Conservation (phyloP, 37 sponge, comb jelly and placozoan species). For the Cladorhizidae sp. region DNA sequence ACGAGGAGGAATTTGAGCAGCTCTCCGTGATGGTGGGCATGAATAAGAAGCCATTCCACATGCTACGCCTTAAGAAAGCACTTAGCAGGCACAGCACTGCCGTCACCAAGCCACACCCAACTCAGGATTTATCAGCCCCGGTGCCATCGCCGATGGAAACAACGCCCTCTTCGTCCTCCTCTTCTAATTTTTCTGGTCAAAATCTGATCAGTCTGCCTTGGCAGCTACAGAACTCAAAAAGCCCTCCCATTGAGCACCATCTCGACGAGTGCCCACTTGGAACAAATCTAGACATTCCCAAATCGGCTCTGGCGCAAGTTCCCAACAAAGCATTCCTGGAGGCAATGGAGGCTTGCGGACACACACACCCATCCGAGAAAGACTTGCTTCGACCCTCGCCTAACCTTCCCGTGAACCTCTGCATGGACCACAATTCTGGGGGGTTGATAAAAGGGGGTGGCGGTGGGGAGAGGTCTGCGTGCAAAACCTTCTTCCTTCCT, state of each 20-base stretch:
- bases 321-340: slow-evolving; percentile 21
- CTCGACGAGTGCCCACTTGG: not conserved
- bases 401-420: no score
- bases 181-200: not conserved
- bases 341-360: not conserved
- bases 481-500: slow-evolving; percentile 37
- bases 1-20: slow-evolving; percentile 43
- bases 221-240: not conserved
- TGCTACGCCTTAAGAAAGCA: slow-evolving; percentile 65
- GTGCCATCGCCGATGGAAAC: not conserved
- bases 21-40: slow-evolving; percentile 66
- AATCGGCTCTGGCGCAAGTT: not conserved
- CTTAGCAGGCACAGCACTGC: slow-evolving; percentile 27
- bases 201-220: not conserved
- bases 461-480: no score
- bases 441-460: not conserved
- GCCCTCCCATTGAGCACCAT: not conserved
- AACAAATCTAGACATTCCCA: not conserved
- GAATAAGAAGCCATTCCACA: slow-evolving; percentile 75
- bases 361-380: not conserved
- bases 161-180: not conserved
- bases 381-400: not conserved
- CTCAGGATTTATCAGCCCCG: not conserved
- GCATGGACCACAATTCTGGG: no score
- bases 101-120: not conserved